phyloP scores from a whole-genome alignment of 2,797 vertebrate genomes.

The Malacoctenus gilli region DNA sequence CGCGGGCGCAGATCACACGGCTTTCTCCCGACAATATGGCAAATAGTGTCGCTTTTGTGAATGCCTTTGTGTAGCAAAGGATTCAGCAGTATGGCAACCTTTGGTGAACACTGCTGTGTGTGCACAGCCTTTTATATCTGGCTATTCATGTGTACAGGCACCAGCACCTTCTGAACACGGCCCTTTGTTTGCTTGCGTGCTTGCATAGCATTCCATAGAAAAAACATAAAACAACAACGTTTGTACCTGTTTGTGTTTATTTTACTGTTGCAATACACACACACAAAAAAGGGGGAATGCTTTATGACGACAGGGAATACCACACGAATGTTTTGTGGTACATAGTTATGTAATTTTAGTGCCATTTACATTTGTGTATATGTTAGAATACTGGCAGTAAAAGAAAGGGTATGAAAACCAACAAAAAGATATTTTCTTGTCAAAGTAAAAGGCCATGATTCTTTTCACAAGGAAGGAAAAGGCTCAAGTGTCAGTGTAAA shows the following conservation, averaged over 20 bases:
- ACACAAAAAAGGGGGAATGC: constrained; percentile 8
- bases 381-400: no score
- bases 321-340: neutral
- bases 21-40: constrained; percentile 23
- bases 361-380: no score
- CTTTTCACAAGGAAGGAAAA: no score
- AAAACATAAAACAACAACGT: constrained; percentile 9
- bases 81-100: constrained; percentile 44
- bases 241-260: constrained; percentile 21
- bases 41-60: constrained; percentile 22
- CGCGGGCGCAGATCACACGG: constrained; percentile 41
- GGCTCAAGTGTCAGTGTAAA: no score
- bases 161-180: constrained; percentile 50
- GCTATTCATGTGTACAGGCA: constrained; percentile 37
- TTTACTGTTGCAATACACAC: constrained; percentile 8
- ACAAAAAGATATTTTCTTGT: no score
- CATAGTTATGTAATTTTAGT: no score
- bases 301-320: neutral
- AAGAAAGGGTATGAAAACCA: no score
- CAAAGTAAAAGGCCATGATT: no score
- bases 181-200: constrained; percentile 52
- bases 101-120: constrained; percentile 45
- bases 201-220: constrained; percentile 24
- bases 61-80: constrained; percentile 21
- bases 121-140: constrained; percentile 49